Evolutionary conservation across 2,888 invertebrate species (phyloP).

Genomic region (Pollenia angustigena): DNA sequence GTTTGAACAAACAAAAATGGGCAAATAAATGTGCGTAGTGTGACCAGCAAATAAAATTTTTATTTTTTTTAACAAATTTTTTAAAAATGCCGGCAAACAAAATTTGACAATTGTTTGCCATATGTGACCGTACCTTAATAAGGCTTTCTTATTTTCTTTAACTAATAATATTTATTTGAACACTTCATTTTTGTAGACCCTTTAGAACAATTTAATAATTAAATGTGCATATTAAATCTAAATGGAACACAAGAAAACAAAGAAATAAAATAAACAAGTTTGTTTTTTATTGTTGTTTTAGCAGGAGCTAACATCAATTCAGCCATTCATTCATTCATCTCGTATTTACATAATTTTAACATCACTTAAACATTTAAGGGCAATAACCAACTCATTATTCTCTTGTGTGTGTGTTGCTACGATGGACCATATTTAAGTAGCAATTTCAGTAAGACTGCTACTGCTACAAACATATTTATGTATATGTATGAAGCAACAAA

Average conservation of each 20-base stretch:
- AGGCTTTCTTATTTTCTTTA: too few species aligned
- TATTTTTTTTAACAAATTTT: too few species aligned
- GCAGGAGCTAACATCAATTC: too few species aligned
- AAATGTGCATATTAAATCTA: slow-evolving; percentile 9
- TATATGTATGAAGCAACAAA: too few species aligned
- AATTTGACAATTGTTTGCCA: too few species aligned
- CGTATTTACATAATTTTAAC: slow-evolving; percentile 24
- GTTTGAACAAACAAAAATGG: too few species aligned
- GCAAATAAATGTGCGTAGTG: too few species aligned
- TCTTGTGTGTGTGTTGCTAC: too few species aligned
- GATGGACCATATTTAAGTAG: neutral
- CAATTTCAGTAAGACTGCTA: neutral
- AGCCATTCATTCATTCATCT: neutral
- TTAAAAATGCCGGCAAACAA: too few species aligned
- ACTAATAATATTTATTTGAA: neutral
- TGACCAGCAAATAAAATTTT: too few species aligned
- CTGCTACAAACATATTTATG: too few species aligned
- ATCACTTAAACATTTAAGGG: slow-evolving; percentile 15
- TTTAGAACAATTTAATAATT: slow-evolving; percentile 6
- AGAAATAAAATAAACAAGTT: slow-evolving; percentile 9
- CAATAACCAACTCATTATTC: slow-evolving; percentile 32
- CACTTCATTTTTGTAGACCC: neutral
- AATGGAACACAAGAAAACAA: slow-evolving; percentile 8
- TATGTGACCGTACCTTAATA: too few species aligned
- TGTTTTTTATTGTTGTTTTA: neutral